Percentiles rank a stretch among this genome's conserved stretches.
phyloP scores from a whole-genome alignment of 2,797 vertebrate species.

The Centropyge bicolor region DNA sequence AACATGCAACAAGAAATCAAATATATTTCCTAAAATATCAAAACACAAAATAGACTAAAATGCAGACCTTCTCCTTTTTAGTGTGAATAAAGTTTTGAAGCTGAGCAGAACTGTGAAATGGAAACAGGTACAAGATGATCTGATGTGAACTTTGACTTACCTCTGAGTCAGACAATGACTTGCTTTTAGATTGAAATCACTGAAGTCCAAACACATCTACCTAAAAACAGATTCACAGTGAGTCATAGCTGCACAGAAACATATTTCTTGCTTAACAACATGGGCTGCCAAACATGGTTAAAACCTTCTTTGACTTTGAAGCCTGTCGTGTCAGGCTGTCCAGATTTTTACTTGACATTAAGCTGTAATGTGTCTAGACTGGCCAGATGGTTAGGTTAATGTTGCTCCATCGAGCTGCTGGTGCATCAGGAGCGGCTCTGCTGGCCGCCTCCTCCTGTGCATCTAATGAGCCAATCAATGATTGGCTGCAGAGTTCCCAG shows the following conservation, averaged over 20 bases:
- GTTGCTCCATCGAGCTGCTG: constrained; percentile 49
- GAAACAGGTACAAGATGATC: constrained; percentile 14
- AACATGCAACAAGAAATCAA: not conserved
- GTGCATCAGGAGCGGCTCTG: constrained; percentile 24
- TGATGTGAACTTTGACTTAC: constrained; percentile 8
- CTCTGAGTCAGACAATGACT: constrained; percentile 4
- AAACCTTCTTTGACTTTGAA: constrained; percentile 43
- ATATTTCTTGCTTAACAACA: constrained; percentile 17
- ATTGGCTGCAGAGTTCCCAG: constrained; percentile 40
- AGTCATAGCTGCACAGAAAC: constrained; percentile 19
- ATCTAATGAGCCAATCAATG: constrained; percentile 67
- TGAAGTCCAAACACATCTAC: not conserved
- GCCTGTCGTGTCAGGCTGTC: not conserved
- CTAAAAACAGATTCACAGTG: constrained; percentile 11
- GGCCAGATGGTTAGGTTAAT: constrained; percentile 75
- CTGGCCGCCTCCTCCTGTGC: constrained; percentile 32
- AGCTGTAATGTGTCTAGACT: constrained; percentile 63
- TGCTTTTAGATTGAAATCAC: constrained; percentile 26
- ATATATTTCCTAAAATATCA: not conserved
- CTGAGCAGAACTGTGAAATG: not conserved
- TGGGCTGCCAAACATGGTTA: constrained; percentile 8
- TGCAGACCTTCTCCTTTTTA: not conserved
- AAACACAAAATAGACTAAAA: not conserved
- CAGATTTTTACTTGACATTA: constrained; percentile 55
- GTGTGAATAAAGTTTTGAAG: not conserved